Conservation (phyloP, 53 echinoderm and acorn worm genomes). For the Mesocentrotus franciscanus region DNA sequence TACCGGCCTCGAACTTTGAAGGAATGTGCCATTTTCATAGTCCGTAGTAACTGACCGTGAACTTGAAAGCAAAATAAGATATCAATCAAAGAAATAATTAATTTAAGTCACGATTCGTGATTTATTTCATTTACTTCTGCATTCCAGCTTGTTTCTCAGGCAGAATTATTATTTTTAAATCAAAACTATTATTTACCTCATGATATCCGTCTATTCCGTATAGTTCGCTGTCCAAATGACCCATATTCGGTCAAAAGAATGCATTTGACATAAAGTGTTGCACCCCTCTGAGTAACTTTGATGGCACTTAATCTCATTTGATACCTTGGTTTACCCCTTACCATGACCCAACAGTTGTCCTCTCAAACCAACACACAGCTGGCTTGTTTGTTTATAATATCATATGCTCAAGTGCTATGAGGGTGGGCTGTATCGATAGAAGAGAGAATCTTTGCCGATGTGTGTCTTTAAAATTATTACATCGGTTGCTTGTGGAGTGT, state of each 20-base stretch:
- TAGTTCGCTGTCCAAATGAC: neutral
- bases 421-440: neutral
- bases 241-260: neutral
- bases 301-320: constrained; percentile 21
- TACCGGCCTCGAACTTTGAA: neutral
- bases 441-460: neutral
- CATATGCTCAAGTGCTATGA: constrained; percentile 9
- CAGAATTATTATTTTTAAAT: neutral
- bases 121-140: neutral
- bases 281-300: constrained; percentile 1
- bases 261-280: neutral
- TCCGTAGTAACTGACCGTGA: neutral
- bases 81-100: neutral
- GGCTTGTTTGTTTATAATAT: constrained; percentile 30
- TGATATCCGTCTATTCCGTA: neutral
- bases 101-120: neutral
- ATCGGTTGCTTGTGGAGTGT: neutral
- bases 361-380: constrained; percentile 10
- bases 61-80: neutral
- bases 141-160: neutral
- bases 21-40: neutral
- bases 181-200: neutral
- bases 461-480: neutral
- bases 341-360: constrained; percentile 19
- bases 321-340: constrained; percentile 8